Percentiles rank a stretch among this genome's conserved stretches.
Conservation (phyloP, 2,113 vertebrate genomes). For the Mormoops blainvillei region DNA sequence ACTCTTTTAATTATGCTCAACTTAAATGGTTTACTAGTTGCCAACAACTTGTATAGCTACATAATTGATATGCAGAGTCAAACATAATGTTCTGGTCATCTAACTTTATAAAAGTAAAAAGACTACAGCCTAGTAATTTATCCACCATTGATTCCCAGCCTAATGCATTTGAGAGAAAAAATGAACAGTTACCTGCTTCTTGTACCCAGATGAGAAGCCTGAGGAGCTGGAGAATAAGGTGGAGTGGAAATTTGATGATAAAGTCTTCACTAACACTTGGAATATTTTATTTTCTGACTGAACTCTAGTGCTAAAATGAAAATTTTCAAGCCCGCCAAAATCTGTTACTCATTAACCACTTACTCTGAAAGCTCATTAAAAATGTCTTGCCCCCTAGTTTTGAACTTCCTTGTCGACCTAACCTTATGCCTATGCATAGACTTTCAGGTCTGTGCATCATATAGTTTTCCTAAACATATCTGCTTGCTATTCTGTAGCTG, state of each 20-base stretch:
- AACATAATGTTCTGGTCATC: background rate
- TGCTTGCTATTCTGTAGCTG: background rate
- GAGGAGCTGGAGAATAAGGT: background rate
- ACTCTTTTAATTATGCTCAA: background rate
- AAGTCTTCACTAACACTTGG: background rate
- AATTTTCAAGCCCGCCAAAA: accelerated
- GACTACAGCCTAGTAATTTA: background rate
- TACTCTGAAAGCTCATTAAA: background rate
- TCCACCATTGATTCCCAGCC: background rate
- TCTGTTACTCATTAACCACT: background rate
- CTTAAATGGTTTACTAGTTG: background rate
- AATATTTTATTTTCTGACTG: background rate
- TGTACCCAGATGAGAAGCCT: background rate
- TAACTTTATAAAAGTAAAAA: background rate
- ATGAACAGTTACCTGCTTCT: conserved; percentile 28
- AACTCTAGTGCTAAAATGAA: background rate
- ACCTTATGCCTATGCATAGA: background rate
- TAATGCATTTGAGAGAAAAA: background rate
- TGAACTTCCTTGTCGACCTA: background rate
- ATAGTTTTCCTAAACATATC: background rate
- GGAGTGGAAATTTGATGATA: background rate
- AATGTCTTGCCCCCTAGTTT: background rate
- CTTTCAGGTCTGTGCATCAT: background rate
- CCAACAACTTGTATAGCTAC: background rate
- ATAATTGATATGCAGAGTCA: background rate